These are phyloP conservation scores for Sander lucioperca DNA, from an alignment of 2,113 vertebrate genomes.

Conservation along the genomic window DNA sequence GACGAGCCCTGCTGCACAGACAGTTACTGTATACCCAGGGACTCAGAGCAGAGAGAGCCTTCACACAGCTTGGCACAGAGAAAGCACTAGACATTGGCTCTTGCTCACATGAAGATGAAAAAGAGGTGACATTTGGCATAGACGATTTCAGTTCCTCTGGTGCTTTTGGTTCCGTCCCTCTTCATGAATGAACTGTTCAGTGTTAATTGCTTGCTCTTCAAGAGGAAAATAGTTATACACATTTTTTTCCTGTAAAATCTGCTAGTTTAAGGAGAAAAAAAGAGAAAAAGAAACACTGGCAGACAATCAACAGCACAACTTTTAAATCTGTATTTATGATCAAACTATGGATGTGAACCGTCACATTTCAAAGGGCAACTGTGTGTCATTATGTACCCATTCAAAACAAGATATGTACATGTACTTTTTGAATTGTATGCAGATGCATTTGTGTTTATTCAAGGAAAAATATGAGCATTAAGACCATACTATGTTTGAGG, in stretches of 20 bases:
- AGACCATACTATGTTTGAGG: conserved; percentile 73
- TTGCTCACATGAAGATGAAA: conserved; percentile 46
- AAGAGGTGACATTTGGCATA: conserved; percentile 71
- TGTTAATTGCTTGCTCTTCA: conserved; percentile 79
- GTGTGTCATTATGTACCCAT: conserved; percentile 80
- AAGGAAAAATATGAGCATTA: conserved; percentile 70
- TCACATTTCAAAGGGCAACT: conserved; percentile 79
- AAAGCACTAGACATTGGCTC: conserved; percentile 59
- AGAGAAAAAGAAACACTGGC: conserved; percentile 62
- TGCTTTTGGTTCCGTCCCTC: conserved; percentile 71
- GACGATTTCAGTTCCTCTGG: conserved; percentile 72
- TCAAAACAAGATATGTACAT: conserved; percentile 76
- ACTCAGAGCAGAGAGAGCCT: conserved; percentile 54
- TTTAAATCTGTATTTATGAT: conserved; percentile 69
- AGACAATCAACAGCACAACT: conserved; percentile 75
- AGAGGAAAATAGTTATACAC: conserved; percentile 65
- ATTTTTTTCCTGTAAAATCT: conserved; percentile 66
- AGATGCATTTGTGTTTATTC: conserved; percentile 80
- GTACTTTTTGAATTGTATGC: conserved; percentile 81
- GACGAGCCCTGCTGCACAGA: conserved; percentile 59
- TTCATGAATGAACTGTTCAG: conserved; percentile 71
- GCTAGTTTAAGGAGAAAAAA: conserved; percentile 59
- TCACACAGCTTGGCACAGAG: conserved; percentile 49
- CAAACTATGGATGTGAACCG: conserved; percentile 70
- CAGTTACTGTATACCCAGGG: conserved; percentile 55